Evolutionary conservation across 2,888 invertebrate genomes (phyloP), one percentile per base, ranked within the genome.

Genomic region (Ramazzottius varieornatus): DNA sequence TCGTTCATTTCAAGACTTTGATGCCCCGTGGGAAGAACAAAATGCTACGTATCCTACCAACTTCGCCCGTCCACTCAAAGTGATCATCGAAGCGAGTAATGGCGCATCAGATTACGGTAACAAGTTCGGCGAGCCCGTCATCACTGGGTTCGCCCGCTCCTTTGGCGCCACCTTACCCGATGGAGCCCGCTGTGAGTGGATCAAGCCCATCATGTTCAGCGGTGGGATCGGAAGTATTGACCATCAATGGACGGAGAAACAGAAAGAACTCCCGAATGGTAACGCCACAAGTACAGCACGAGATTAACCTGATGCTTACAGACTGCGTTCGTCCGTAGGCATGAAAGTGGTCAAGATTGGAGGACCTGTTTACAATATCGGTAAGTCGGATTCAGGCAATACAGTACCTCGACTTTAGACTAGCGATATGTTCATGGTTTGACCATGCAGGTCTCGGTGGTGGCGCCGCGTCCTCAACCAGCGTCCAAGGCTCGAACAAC

Each of bases 91-190:
- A 76, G 96, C 94, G 0, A 92, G 91, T 75, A 90, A 96, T 75
- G 96, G 96, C 1, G 96, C 94, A 1, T 93, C 93, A 0, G 96
- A 98, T 75, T 98, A 96, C 76, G 96, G 96, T 4, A 98, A 98
- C 77, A 96, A 98, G 78, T 98, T 96, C 78, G 96, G 94, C 0
- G 96, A 98, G 75, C 96, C 96, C 0, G 82, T 96, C 0, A 82
- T 96, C 68, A 78, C 81, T 72, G 96, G 96, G 2, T 96, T 94
- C 75, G 85, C 86, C 0, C 82, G 93, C 66, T 86, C 92, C 0
- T 96, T 88, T 74, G 94, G 94, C 1, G 77, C 87, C 73, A 78
- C 79, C 32, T 82, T 85, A 71, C 68, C 70, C 16, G 70, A 70
- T 66, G 78, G 79, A 0, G 68, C 83, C 68, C 80, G 92, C 66